Conservation (phyloP, 1,140 invertebrate species). For the Marisa cornuarietis region DNA sequence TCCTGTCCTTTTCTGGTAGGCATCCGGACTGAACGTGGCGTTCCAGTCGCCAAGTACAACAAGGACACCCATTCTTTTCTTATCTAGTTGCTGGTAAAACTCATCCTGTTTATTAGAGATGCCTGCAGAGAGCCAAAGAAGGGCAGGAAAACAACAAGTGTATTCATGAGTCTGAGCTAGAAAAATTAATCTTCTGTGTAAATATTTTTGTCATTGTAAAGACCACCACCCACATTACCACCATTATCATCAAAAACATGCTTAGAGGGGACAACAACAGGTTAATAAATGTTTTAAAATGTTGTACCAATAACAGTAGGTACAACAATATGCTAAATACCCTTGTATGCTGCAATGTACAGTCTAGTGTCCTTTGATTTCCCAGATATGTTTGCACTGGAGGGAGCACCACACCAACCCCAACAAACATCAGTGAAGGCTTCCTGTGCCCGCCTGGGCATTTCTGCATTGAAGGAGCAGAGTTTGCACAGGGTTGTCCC, state of each 20-base stretch:
- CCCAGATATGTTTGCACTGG: constrained; percentile 59
- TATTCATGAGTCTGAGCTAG: too few relatives aligned
- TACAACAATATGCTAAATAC: neutral
- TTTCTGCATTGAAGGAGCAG: constrained; percentile 56
- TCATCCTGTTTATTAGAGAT: too few relatives aligned
- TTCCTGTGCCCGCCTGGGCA: constrained; percentile 57
- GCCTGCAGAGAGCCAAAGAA: too few relatives aligned
- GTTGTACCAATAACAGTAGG: neutral
- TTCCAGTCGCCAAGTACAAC: too few relatives aligned
- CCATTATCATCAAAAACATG: too few relatives aligned
- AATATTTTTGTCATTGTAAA: too few relatives aligned
- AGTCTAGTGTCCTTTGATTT: neutral
- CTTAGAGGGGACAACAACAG: neutral
- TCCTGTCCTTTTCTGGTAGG: too few relatives aligned
- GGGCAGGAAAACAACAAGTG: too few relatives aligned
- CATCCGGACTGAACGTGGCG: too few relatives aligned
- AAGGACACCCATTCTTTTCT: too few relatives aligned
- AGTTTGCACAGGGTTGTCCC: constrained; percentile 53
- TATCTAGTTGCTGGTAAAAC: too few relatives aligned
- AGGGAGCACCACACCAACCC: constrained; percentile 53
- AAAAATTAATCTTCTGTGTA: too few relatives aligned
- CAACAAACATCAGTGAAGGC: constrained; percentile 45
- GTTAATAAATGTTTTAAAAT: neutral
- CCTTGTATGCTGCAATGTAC: neutral
- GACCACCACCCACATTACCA: neutral